Base-by-base conservation (phyloP, 2,113 vertebrate species). In the Coregonus clupeaformis region DNA sequence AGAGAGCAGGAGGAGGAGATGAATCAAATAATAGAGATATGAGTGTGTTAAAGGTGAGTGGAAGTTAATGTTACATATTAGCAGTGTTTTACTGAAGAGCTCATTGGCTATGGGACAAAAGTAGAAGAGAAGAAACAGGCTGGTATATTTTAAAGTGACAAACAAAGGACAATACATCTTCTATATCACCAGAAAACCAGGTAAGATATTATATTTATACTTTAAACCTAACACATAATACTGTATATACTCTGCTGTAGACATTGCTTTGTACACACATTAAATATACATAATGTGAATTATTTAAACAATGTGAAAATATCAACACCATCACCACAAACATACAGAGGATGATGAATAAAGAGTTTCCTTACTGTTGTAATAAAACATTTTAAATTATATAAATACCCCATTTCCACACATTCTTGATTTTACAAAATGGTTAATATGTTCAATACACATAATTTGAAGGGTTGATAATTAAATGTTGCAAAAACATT, bases 1-100 rank as follows among this genome's bases (percentile, higher is more conserved):
- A 3, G 18, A 69, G 67, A 25, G 22, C 20, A 47, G n/a, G n/a
- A 70, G 68, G 16, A 20, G 45, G 25, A n/a, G 47, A 59, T 29
- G 70, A 70, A 55, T 18, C n/a, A 12, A 49, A 52, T 7, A 24
- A 49, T 52, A 52, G 25, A 27, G 47, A 20, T 42, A 47, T 68
- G 30, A 68, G 30, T 68, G 66, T n/a, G 66, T 36, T n/a, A 27
- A 12, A 71, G 70, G 32, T 29, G 27, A 59, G 5, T 20, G 63
- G 63, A 65, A 24, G 63, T 27, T 22, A 60, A n/a, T 22, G 13
- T 22, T 60, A 60, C 57, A 57, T 27, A 74, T 55, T 55, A 55
- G 18, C 20, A 22, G 20, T 60, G 57, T 60, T 68, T 59, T 80
- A 75, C 78, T 73, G 57, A 66, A 70, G 82, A 65, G 57, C 62